Evolutionary conservation across 1,140 invertebrate species (phyloP), one percentile per base, ranked within the genome.

Genomic region (Meloidogyne hapla): DNA sequence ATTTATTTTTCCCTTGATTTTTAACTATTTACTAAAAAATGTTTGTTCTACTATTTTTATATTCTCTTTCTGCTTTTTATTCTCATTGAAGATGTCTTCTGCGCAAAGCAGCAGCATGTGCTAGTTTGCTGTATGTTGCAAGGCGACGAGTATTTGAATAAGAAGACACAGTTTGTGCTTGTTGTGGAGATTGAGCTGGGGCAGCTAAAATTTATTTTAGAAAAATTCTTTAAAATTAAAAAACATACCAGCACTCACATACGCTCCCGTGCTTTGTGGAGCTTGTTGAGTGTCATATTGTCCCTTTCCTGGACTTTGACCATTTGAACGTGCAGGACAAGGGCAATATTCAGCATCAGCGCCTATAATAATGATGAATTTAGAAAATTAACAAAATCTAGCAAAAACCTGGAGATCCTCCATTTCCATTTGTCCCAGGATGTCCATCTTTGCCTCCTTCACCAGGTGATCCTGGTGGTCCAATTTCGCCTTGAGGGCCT

Each of bases 271-370:
- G 15, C 40, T 62, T 13, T 40, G 40, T 28, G 67, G 23, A 26
- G 23, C 45, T 15, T 12, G 15, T 28, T 40, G 28, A 6, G 13
- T 70, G 2, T 64, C 63, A 62, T 76, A 76, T 26, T 61, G 26
- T 2, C 23, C 67, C 13, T 56, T 33, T 9, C 38, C 64, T 1
- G 76, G 70, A 8, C 62, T 62, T 10, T 71, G 42, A 18, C 70
- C 76, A 61, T 66, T 70, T 38, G 67, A 73, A 28, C 78, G 77
- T 6, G 42, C 68, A 18, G 79, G 79, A 38, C 79, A 80, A 33
- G 79, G 77, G 48, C 79, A 80, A 68, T 80, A 79, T 38, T 79
- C 78, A 21, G 78, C 78, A 65, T 79, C 78, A 42, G 69, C 78
- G 0, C 77, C 77, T 76, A 38, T 10, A 45, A 10, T 12, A n/a